These are phyloP conservation scores for Drosophila arizonae DNA, from an alignment of 1,140 invertebrate species.

Conservation along the genomic window DNA sequence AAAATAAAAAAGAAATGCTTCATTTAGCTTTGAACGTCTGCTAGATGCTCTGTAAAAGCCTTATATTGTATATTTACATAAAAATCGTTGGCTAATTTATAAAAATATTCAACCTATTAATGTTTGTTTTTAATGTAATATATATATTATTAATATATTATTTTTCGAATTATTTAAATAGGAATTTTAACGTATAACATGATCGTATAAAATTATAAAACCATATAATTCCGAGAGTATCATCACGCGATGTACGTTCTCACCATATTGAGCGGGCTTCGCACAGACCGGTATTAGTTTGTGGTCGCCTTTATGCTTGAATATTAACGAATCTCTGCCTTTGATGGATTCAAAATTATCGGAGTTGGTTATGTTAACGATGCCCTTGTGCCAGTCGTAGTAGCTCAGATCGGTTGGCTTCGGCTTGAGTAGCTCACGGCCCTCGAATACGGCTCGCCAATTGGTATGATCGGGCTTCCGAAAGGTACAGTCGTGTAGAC, in stretches of 20 bases:
- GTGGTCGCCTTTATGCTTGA: slow-evolving; percentile 35
- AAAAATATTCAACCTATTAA: too few relatives aligned
- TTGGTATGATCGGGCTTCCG: slow-evolving; percentile 1
- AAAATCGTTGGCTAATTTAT: too few relatives aligned
- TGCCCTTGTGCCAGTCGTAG: slow-evolving; percentile 32
- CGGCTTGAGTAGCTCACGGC: slow-evolving; percentile 8
- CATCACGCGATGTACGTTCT: slow-evolving; percentile 13
- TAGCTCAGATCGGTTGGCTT: slow-evolving; percentile 32
- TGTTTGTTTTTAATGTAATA: neutral
- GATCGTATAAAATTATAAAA: slow-evolving; percentile 42
- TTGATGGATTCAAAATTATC: slow-evolving; percentile 11
- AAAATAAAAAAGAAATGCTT: slow-evolving; percentile 36
- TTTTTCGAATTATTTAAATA: neutral
- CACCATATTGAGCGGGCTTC: neutral
- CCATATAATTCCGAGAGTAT: slow-evolving; percentile 31
- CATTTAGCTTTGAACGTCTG: neutral
- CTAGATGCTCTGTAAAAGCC: slow-evolving; percentile 6
- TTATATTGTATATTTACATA: too few relatives aligned
- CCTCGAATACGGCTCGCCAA: slow-evolving; percentile 33
- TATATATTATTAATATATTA: neutral
- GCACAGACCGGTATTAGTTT: slow-evolving; percentile 24
- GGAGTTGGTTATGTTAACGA: neutral
- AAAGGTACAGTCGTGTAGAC: slow-evolving; percentile 5
- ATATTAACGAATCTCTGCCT: neutral
- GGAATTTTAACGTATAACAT: neutral